Percentiles rank a stretch among this genome's conserved stretches.
Evolutionary conservation across 2,113 vertebrate species (phyloP).

Genomic region (Murina feae): DNA sequence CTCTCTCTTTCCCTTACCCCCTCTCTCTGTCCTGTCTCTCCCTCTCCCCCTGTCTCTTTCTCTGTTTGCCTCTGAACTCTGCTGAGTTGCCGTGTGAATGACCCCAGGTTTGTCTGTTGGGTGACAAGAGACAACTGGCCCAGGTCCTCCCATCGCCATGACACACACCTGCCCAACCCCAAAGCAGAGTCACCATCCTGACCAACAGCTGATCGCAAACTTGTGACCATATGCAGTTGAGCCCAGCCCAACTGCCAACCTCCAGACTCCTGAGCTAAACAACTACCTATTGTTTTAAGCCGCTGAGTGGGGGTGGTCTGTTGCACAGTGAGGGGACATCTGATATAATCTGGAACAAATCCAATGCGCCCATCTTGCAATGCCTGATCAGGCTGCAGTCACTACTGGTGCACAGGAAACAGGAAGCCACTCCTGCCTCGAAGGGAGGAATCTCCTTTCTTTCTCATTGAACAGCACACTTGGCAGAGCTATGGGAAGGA

Average conservation of each 20-base stretch:
- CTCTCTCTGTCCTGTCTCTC: background rate
- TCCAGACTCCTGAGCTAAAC: background rate
- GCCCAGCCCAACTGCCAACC: background rate
- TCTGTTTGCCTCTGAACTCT: background rate
- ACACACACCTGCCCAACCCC: background rate
- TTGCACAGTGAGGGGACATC: rapidly evolving
- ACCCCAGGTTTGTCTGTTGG: background rate
- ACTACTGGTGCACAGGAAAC: background rate
- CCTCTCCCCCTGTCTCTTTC: background rate
- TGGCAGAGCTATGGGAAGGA: background rate
- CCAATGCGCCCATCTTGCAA: rapidly evolving
- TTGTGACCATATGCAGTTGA: background rate
- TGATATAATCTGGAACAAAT: background rate
- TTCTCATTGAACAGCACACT: too few relatives aligned
- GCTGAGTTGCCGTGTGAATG: background rate
- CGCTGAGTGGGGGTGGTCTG: too few relatives aligned
- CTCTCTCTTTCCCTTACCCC: background rate
- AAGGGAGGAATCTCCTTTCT: background rate
- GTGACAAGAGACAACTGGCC: background rate
- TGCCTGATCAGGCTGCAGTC: background rate
- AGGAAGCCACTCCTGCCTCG: background rate
- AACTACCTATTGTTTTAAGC: rapidly evolving
- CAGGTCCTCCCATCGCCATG: background rate
- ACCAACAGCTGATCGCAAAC: too few relatives aligned
- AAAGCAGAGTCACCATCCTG: background rate